Evolutionary conservation across 2,113 vertebrate genomes (phyloP), one percentile per base, ranked within the genome.

Genomic region (Paramisgurnus dabryanus): DNA sequence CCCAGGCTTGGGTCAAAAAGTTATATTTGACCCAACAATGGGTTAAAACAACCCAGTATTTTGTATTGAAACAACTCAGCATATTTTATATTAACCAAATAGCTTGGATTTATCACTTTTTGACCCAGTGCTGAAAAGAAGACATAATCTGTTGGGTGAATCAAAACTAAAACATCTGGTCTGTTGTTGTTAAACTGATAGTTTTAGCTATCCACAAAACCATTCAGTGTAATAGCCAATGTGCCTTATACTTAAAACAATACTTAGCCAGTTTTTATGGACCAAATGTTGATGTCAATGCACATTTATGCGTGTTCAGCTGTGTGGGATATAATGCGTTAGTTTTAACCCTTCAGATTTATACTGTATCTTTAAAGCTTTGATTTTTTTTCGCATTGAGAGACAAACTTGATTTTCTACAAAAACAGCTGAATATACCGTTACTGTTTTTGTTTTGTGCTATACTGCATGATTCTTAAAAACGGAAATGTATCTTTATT

Each of bases 121-220:
- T 22, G 22, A 22, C 27, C 27, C 27, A 2, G 27, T 2, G 27
- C 3, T 34, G 27, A 34, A 34, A 34, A 34, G 1, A 34, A 34
- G 2, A 2, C 27, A 34, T 34, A 34, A 34, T 34, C 27, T 53
- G 12, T 4, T 49, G 9, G 3, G 3, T 10, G 49, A 53, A 53
- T 53, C 12, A 53, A 50, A 53, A 53, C 49, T 53, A 3, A 34
- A n/a, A 72, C 17, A 7, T 3, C 55, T 58, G 39, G 9, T 10
- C 27, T 61, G 40, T 73, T 22, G 4, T 22, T 8, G 71, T 34
- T 43, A 61, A n/a, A 17, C 39, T 75, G 40, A 47, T 75, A n/a
- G 27, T 75, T 74, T n/a, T 45, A 74, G 13, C 57, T 41, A 60
- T 41, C 41, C 57, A 75, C 40, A 43, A 75, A 75, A 75, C 11